Evolutionary conservation across 1,140 invertebrate species (phyloP).

Genomic region (Araneus ventricosus): DNA sequence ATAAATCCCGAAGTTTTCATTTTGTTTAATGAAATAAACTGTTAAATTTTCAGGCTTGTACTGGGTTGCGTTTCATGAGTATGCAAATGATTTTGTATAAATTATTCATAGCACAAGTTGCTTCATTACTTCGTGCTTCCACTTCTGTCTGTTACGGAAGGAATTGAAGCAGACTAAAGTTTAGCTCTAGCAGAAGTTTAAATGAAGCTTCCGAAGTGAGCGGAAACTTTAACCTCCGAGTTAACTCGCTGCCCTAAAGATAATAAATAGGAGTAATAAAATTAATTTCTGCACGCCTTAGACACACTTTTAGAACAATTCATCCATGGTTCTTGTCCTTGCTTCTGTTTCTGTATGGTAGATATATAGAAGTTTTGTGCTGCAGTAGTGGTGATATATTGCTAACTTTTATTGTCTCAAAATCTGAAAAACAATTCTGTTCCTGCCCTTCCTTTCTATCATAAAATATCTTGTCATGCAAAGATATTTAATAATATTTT

Average conservation of each 20-base stretch:
- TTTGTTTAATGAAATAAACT: not conserved
- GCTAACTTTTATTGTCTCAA: no score
- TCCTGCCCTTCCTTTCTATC: no score
- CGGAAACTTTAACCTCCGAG: not conserved
- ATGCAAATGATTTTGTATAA: not conserved
- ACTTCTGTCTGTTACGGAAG: not conserved
- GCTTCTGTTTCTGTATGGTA: not conserved
- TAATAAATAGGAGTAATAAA: slow-evolving; percentile 5
- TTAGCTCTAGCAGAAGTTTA: not conserved
- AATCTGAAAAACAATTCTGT: no score
- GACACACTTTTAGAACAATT: not conserved
- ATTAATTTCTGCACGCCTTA: not conserved
- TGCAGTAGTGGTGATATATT: no score
- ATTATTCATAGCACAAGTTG: slow-evolving; percentile 25
- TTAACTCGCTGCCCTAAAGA: not conserved
- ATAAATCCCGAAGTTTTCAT: not conserved
- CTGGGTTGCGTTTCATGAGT: not conserved
- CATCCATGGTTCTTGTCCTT: not conserved
- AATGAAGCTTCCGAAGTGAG: not conserved
- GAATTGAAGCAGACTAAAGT: not conserved
- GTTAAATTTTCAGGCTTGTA: not conserved
- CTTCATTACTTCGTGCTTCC: slow-evolving; percentile 6
- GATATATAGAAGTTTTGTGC: no score
- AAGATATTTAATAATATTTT: no score
- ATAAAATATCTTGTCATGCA: no score